Evolutionary conservation across 2,888 invertebrate species (phyloP).

Genomic region (Bellardia pandia): DNA sequence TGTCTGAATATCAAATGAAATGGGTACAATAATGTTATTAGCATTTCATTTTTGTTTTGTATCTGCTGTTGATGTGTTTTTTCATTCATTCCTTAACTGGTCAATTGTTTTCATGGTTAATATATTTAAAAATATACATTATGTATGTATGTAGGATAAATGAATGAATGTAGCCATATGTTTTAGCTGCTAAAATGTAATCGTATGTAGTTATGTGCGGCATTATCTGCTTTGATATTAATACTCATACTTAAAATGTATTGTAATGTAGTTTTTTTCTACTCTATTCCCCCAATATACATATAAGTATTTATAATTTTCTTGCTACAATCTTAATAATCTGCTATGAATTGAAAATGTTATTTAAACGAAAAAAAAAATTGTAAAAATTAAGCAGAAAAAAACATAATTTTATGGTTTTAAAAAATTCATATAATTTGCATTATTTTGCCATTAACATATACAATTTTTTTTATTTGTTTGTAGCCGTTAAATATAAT

Average conservation of each 20-base stretch:
- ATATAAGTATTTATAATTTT: conserved; percentile 24
- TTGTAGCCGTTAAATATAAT: conserved; percentile 32
- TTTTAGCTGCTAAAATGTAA: not conserved
- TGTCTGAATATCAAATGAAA: conserved; percentile 50
- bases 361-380: conserved; percentile 36
- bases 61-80: not conserved
- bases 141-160: not conserved
- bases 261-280: conserved; percentile 57
- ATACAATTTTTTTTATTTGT: conserved; percentile 7
- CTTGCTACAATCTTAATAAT: conserved; percentile 30
- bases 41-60: conserved; percentile 69
- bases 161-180: conserved; percentile 13
- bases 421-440: conserved; percentile 70
- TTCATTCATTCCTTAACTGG: conserved; percentile 35
- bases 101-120: conserved; percentile 69
- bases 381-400: conserved; percentile 7
- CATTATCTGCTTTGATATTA: conserved; percentile 70
- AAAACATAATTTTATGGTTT: conserved; percentile 71
- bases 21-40: conserved; percentile 71
- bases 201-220: conserved; percentile 57
- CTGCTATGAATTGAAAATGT: conserved; percentile 69
- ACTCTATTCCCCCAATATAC: not conserved
- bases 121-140: conserved; percentile 50
- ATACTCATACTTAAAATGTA: conserved; percentile 52
- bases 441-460: conserved; percentile 71